Base-by-base conservation (phyloP, 2,888 invertebrate species). In the Chymomyza procnemis region DNA sequence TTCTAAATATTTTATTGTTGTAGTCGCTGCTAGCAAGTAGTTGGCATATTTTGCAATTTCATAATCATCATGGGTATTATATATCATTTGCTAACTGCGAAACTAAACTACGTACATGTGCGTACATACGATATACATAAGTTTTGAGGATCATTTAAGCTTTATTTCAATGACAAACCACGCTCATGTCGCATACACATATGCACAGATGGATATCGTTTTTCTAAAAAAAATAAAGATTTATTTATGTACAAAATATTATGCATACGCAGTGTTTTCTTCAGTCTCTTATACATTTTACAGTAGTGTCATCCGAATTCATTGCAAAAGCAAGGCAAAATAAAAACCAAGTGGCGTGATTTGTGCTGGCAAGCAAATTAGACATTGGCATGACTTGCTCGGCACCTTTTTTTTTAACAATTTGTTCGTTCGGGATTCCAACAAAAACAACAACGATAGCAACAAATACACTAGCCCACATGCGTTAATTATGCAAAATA, bases 331-430 rank as follows among this genome's bases (percentile, higher is more conserved):
- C 18, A 41, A 71, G n/a, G n/a, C n/a, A n/a, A n/a, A n/a, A n/a
- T n/a, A n/a, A 75, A 57, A 19, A 66, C 64, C 57, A 48, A 26
- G 67, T 81, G 85, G 81, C 85, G 87, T 81, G 85, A 81, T 80
- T 69, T 65, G 57, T 65, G 57, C 26, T 78, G 76, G 68, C 82
- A 67, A 71, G 67, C 65, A 48, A 67, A 70, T 71, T 48, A 54
- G 47, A 67, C 48, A 72, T 68, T 64, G 52, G 56, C 65, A 75
- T 75, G 73, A 66, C 66, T 66, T 62, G 21, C 56, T 34, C 21
- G 61, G 21, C 4, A 60, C 70, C 74, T 69, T 79, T 59, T 66
- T 3, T 26, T 59, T 66, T 3, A 21, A 66, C 50, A 26, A 26
- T 26, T 6, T 26, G 26, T 26, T 26, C 26, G 19, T n/a, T 50